A percentile compares a stretch with the other conserved stretches of the same genome.
These are phyloP conservation scores for Brachionus asplanchnoidis DNA, from an alignment of 1,140 invertebrate genomes.

Conservation along the genomic window DNA sequence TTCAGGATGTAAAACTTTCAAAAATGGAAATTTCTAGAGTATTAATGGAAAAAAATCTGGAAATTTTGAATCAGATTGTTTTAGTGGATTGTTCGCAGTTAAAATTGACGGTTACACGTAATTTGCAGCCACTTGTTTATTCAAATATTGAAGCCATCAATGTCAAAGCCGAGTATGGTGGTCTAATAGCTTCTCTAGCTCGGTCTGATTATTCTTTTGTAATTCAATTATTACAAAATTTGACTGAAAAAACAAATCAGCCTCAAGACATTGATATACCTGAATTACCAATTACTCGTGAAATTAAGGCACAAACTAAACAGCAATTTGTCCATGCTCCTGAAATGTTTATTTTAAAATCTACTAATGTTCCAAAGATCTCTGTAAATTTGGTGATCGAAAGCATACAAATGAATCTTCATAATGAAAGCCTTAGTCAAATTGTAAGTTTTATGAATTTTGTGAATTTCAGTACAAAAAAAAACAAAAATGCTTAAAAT, in stretches of 20 bases:
- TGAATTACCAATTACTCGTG: background rate
- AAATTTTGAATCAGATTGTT: background rate
- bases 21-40: background rate
- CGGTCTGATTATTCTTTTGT: slow-evolving; percentile 11
- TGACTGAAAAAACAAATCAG: background rate
- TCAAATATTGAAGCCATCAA: background rate
- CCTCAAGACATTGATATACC: background rate
- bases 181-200: background rate
- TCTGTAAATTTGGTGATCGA: background rate
- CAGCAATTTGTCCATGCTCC: background rate
- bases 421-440: slow-evolving; percentile 8
- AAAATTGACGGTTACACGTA: background rate
- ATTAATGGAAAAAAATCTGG: background rate
- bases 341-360: background rate
- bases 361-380: background rate
- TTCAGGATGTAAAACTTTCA: background rate
- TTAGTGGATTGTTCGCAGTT: slow-evolving; percentile 28
- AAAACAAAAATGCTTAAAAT: too few relatives aligned
- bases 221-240: slow-evolving; percentile 14
- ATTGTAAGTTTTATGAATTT: background rate
- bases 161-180: background rate
- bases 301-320: background rate
- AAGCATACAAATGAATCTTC: slow-evolving; percentile 10
- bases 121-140: background rate
- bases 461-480: background rate